Conservation (phyloP, 2,797 vertebrate species). For the Martes flavigula region DNA sequence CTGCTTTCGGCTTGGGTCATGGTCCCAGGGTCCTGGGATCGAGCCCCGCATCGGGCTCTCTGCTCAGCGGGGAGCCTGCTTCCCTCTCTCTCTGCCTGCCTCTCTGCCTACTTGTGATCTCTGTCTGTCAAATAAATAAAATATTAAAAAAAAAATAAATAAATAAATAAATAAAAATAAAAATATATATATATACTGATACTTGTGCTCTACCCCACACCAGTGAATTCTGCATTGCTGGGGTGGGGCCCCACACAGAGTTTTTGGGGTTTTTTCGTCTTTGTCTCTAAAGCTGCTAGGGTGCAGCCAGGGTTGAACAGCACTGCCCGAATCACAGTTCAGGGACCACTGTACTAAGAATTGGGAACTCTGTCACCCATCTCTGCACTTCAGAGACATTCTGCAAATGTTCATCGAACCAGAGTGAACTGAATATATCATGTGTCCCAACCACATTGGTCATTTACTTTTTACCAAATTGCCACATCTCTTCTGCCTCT, state of each 20-base stretch:
- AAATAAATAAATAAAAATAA: too few species aligned
- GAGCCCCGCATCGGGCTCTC: too few species aligned
- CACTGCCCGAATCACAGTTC: background rate
- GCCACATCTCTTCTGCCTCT: background rate
- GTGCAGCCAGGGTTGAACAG: background rate
- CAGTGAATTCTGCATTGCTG: background rate
- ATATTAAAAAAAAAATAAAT: too few species aligned
- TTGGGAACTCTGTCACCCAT: background rate
- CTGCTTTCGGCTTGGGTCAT: too few species aligned
- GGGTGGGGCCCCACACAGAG: background rate
- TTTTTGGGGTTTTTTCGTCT: background rate
- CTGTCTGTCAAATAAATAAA: too few species aligned
- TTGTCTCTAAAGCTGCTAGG: background rate
- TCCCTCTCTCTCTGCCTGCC: too few species aligned
- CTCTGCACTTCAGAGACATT: background rate
- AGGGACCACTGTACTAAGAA: background rate
- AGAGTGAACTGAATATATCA: background rate
- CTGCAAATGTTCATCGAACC: background rate
- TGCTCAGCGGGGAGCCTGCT: too few species aligned
- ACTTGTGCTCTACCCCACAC: too few species aligned
- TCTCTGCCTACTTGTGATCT: too few species aligned
- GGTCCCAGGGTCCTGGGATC: too few species aligned
- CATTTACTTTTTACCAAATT: background rate
- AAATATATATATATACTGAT: background rate
- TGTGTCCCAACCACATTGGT: background rate